A percentile compares a stretch with the other conserved stretches of the same genome.
These are phyloP conservation scores for Pegoplata infirma DNA, from an alignment of 2,888 invertebrate species.

Conservation along the genomic window DNA sequence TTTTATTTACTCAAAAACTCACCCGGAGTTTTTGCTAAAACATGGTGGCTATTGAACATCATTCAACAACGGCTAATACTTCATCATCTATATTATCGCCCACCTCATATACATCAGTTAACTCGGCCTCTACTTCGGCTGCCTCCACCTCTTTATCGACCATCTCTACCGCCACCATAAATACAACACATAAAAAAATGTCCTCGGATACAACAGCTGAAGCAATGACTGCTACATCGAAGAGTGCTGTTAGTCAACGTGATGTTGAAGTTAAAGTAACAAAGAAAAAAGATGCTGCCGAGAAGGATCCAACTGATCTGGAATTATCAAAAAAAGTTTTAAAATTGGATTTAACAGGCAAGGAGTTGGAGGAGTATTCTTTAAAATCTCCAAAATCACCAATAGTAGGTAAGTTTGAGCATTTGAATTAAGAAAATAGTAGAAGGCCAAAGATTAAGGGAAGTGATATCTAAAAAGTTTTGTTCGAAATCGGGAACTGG, in stretches of 20 bases:
- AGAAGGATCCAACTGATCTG: conserved; percentile 69
- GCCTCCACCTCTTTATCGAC: conserved; percentile 57
- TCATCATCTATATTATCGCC: conserved; percentile 62
- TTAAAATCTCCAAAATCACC: conserved; percentile 77
- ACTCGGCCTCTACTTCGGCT: conserved; percentile 64
- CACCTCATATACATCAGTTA: conserved; percentile 62
- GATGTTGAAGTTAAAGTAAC: conserved; percentile 81
- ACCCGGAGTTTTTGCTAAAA: conserved; percentile 70
- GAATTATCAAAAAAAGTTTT: conserved; percentile 75
- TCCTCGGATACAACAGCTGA: conserved; percentile 50
- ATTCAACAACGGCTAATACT: conserved; percentile 65
- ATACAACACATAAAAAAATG: conserved; percentile 50
- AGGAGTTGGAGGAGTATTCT: conserved; percentile 73
- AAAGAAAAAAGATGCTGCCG: conserved; percentile 67
- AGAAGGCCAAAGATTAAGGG: too few species aligned
- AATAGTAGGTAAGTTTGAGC: conserved; percentile 70
- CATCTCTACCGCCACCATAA: conserved; percentile 43
- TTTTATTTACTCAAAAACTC: too few species aligned
- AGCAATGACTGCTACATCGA: conserved; percentile 53
- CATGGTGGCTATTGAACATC: conserved; percentile 74
- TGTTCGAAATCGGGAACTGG: too few species aligned
- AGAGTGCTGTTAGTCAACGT: conserved; percentile 81
- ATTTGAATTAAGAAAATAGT: too few species aligned
- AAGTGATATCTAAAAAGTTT: too few species aligned
- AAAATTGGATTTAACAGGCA: conserved; percentile 75